A percentile compares a stretch with the other conserved stretches of the same genome.
These are phyloP conservation scores for Chelmon rostratus DNA, from an alignment of 2,797 vertebrate genomes.

Conservation along the genomic window DNA sequence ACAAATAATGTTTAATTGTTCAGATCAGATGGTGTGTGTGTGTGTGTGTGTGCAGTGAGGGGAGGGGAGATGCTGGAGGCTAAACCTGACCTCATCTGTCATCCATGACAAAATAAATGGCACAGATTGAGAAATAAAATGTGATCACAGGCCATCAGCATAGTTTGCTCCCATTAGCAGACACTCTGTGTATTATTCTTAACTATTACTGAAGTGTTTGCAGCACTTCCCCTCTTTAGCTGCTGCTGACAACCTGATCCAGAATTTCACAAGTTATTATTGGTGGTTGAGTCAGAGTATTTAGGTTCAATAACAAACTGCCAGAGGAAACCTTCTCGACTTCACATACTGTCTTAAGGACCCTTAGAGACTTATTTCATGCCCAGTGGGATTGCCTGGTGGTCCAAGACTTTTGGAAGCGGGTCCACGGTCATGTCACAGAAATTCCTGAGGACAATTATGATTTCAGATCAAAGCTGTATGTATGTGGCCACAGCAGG, in stretches of 20 bases:
- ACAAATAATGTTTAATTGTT: background rate
- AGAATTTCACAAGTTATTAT: background rate
- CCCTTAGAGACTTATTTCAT: background rate
- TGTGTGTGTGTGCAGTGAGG: background rate
- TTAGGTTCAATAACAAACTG: constrained; percentile 22
- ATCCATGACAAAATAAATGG: constrained; percentile 29
- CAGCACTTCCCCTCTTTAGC: background rate
- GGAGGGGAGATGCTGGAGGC: constrained; percentile 4
- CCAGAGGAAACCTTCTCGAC: background rate
- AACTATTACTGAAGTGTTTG: background rate
- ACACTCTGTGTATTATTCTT: constrained; percentile 31
- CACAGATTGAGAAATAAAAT: constrained; percentile 19
- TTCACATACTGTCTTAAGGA: background rate
- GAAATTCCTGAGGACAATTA: background rate
- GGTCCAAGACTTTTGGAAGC: background rate
- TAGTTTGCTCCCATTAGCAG: constrained; percentile 19
- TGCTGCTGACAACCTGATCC: constrained; percentile 1
- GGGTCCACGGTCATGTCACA: background rate
- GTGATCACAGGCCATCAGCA: background rate
- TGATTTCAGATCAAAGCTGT: background rate
- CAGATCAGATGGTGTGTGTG: no score
- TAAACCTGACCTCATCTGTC: constrained; percentile 29
- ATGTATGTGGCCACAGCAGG: background rate
- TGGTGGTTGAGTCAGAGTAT: background rate
- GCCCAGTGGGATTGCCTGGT: background rate